Percentiles rank a stretch among this genome's conserved stretches.
These are phyloP conservation scores for Liasis olivaceus DNA, from an alignment of 2,797 vertebrate species.

Conservation along the genomic window DNA sequence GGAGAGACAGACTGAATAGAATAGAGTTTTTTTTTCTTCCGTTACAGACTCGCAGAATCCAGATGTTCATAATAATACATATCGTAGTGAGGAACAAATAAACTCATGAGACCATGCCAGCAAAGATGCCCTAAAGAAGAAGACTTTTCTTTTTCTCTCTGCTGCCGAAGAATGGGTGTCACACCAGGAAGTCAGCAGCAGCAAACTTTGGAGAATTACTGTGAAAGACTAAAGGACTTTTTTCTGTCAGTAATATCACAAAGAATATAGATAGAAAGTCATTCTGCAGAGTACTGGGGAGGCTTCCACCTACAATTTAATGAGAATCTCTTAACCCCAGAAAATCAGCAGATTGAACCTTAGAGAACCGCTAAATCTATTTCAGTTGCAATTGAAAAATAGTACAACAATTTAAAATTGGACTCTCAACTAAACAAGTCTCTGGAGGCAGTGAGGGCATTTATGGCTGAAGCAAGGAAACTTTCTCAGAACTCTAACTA, in stretches of 20 bases:
- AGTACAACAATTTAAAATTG: neutral
- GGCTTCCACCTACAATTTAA: neutral
- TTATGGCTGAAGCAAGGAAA: neutral
- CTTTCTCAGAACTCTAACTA: neutral
- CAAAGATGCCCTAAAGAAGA: neutral
- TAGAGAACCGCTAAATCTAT: neutral
- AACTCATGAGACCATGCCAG: neutral
- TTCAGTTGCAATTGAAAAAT: neutral
- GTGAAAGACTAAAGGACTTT: neutral
- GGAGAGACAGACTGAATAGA: neutral
- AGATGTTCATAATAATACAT: neutral
- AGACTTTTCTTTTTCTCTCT: neutral
- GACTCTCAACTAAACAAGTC: neutral
- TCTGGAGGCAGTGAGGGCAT: neutral
- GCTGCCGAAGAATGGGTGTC: neutral
- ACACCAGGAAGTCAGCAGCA: neutral
- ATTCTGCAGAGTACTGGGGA: neutral
- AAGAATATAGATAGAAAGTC: neutral
- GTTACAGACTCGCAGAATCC: neutral
- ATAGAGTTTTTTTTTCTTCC: neutral
- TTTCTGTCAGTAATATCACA: neutral
- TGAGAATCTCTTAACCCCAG: neutral
- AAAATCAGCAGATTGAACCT: neutral
- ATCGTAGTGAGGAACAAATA: too few species aligned
- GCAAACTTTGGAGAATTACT: neutral